These are phyloP conservation scores for Nipponia nippon DNA, from an alignment of 2,113 vertebrate genomes.

Conservation along the genomic window DNA sequence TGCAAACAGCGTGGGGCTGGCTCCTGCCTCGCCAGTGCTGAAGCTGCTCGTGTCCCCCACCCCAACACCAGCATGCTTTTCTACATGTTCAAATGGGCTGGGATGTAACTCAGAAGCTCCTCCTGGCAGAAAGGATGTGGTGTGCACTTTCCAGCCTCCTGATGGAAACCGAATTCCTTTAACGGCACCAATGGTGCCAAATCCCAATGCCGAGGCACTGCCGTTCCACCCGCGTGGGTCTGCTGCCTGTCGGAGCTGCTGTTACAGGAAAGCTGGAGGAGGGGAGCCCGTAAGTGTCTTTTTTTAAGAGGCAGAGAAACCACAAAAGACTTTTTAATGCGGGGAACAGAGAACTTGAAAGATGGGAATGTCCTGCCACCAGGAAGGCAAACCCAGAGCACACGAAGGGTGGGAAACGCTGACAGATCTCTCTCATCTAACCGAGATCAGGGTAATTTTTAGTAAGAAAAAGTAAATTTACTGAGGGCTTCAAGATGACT, in stretches of 20 bases:
- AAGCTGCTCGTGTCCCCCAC: not conserved
- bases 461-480: not conserved
- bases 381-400: not conserved
- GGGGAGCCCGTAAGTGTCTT: not conserved
- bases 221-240: rapidly evolving
- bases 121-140: not conserved
- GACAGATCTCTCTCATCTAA: not conserved
- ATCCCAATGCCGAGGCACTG: not conserved
- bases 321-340: not conserved
- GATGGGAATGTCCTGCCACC: not conserved
- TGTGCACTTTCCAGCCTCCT: not conserved
- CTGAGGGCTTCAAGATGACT: not conserved
- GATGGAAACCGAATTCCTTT: not conserved
- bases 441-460: not conserved
- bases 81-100: rapidly evolving
- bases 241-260: not conserved
- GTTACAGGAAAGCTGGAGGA: not conserved
- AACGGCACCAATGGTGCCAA: not conserved
- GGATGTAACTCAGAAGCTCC: not conserved
- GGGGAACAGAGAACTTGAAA: not conserved
- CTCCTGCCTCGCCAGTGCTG: not conserved
- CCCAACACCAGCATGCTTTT: not conserved
- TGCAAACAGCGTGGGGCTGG: not conserved
- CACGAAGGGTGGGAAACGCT: rapidly evolving
- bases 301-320: not conserved